Conservation (phyloP, 2,113 vertebrate genomes). For the Stegastes partitus region DNA sequence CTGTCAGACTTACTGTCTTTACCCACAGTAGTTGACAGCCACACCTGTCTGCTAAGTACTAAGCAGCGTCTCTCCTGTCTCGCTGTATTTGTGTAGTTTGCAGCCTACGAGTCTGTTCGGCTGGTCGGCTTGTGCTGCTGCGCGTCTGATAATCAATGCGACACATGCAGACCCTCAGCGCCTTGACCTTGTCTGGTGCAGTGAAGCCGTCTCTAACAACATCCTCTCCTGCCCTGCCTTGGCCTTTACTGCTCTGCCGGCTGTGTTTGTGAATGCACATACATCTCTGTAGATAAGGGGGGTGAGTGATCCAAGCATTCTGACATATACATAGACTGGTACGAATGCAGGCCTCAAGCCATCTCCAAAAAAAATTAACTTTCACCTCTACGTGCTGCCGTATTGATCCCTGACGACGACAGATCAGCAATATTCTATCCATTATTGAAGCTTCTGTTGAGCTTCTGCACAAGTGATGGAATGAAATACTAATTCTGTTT, state of each 20-base stretch:
- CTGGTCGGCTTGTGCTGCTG: slow-evolving; percentile 23
- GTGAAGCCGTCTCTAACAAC: slow-evolving; percentile 45
- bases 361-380: neutral
- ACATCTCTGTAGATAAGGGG: neutral
- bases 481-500: too few species aligned
- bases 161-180: slow-evolving; percentile 55
- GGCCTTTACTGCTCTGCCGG: neutral
- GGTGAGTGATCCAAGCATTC: neutral
- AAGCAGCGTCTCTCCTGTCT: slow-evolving; percentile 58
- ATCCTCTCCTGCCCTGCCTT: slow-evolving; percentile 22
- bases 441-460: too few species aligned
- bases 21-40: slow-evolving; percentile 61
- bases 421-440: too few species aligned
- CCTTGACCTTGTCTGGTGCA: slow-evolving; percentile 63
- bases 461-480: too few species aligned
- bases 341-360: neutral
- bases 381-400: neutral
- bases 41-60: slow-evolving; percentile 72
- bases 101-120: slow-evolving; percentile 24
- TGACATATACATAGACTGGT: neutral
- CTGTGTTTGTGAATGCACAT: slow-evolving; percentile 13
- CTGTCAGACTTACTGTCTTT: slow-evolving; percentile 62
- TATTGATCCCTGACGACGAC: neutral
- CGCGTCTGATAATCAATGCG: slow-evolving; percentile 70
- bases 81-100: slow-evolving; percentile 55